Conservation (phyloP, 2,888 invertebrate genomes). For the Cataglyphis livida region DNA sequence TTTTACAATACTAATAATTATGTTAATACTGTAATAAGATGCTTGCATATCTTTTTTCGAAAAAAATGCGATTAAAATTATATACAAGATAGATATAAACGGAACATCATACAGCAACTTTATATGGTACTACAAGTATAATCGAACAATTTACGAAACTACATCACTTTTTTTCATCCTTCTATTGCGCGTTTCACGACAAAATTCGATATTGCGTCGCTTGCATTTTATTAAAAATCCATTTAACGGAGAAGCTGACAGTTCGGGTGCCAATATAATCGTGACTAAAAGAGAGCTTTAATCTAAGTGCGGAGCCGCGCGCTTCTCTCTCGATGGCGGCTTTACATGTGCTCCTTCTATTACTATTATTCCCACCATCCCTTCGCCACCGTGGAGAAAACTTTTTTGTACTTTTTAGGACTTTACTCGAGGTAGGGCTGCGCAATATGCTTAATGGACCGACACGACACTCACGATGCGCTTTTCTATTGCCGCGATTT, state of each 20-base stretch:
- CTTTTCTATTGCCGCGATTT: constrained; percentile 64
- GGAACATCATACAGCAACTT: background rate
- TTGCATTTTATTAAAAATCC: constrained; percentile 55
- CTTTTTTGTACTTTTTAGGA: constrained; percentile 54
- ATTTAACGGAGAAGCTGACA: constrained; percentile 59
- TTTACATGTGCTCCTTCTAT: constrained; percentile 36
- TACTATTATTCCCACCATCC: constrained; percentile 35
- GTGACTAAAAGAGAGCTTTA: constrained; percentile 57
- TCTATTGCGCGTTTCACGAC: background rate
- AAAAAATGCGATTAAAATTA: background rate
- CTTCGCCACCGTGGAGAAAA: background rate
- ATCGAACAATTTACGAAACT: constrained; percentile 5
- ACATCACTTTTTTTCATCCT: background rate
- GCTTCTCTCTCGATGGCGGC: background rate
- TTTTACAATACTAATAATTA: background rate
- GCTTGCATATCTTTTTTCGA: background rate
- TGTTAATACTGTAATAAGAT: background rate
- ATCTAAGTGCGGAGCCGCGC: constrained; percentile 48
- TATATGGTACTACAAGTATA: background rate
- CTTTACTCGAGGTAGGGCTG: constrained; percentile 29
- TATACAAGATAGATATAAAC: background rate
- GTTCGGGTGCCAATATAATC: constrained; percentile 49
- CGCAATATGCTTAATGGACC: constrained; percentile 75
- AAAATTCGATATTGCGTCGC: constrained; percentile 38
- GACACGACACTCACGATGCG: constrained; percentile 54